Evolutionary conservation across 1,140 invertebrate genomes (phyloP).

Genomic region (Drosophila sturtevanti): DNA sequence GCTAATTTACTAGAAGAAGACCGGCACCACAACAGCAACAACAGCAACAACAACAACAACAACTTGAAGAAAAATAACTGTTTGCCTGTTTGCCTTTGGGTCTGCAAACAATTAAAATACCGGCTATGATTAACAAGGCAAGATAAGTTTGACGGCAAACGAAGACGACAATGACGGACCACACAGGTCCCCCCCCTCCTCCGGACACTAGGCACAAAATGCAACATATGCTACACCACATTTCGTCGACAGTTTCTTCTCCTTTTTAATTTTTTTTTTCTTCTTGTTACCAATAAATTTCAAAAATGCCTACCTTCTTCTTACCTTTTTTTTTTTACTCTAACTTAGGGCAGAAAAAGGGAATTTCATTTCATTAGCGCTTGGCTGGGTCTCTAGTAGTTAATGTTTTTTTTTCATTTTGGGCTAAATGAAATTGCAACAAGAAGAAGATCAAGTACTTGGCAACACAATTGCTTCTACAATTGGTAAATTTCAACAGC

Average conservation of each 20-base stretch:
- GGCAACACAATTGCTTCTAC: slow-evolving; percentile 54
- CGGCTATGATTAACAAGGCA: slow-evolving; percentile 70
- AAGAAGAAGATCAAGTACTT: slow-evolving; percentile 31
- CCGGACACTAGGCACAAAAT: slow-evolving; percentile 14
- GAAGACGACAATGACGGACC: slow-evolving; percentile 44
- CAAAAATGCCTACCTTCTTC: slow-evolving; percentile 59
- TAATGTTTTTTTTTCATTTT: no score
- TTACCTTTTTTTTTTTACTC: slow-evolving; percentile 25
- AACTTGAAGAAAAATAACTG: slow-evolving; percentile 67
- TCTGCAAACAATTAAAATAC: slow-evolving; percentile 73
- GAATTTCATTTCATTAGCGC: slow-evolving; percentile 74
- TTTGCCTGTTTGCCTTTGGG: slow-evolving; percentile 58
- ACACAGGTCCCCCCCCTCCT: slow-evolving; percentile 45
- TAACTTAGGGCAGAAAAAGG: slow-evolving; percentile 26
- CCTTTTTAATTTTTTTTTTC: slow-evolving; percentile 29
- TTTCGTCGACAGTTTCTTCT: slow-evolving; percentile 39
- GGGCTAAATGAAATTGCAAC: slow-evolving; percentile 22
- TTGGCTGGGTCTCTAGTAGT: slow-evolving; percentile 33
- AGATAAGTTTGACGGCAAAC: slow-evolving; percentile 57
- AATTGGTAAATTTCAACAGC: slow-evolving; percentile 76
- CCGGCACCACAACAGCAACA: neutral
- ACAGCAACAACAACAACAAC: slow-evolving; percentile 21
- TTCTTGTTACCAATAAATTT: slow-evolving; percentile 71
- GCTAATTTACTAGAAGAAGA: slow-evolving; percentile 53
- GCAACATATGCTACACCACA: slow-evolving; percentile 70